Base-by-base conservation (phyloP, 2,888 invertebrate species). In the Ommatoiulus sabulosus region DNA sequence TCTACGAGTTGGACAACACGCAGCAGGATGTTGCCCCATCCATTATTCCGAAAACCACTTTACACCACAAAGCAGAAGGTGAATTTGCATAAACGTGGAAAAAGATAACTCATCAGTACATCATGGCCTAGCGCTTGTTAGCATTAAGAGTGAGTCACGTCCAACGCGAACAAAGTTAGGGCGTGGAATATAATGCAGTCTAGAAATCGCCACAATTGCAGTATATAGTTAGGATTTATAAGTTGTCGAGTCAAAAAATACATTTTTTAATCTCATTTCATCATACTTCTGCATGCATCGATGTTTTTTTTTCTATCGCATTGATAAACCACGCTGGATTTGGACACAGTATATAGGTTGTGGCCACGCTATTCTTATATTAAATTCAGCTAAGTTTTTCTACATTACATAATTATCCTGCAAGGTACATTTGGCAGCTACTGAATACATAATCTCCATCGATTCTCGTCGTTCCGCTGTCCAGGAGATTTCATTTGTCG, bases 401-500 rank as follows among this genome's bases (percentile, higher is more conserved):
- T 15, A 52, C 80, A 10, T 80, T 80, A 43, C 10, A 43, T 35
- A 80, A 80, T 35, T 35, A 80, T 35, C 35, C 35, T 80, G 80
- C 35, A 43, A 4, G 12, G 24, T 35, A 35, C 35, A 35, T 80
- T 35, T 72, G 72, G 24, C 80, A 24, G 24, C 35, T 80, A 24
- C 80, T 80, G 35, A 80, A 80, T 43, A 43, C 4, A 35, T 43
- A 80, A 80, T 43, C 12, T 4, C 80, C 35, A 80, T 80, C 35
- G 80, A 35, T 35, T 35, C 8, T 80, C 10, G 15, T 7, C 12
- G 35, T 35, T 0, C 35, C 12, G 12, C 12, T 35, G 80, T 15
- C 80, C 24, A 80, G 80, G 12, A 80, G 24, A 80, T 35, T 43
- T 80, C 80, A 43, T 80, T 80, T 24, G 80, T 80, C 80, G 80